Base-by-base conservation (phyloP, 2,888 invertebrate species). In the Leptopilina drosophilae region DNA sequence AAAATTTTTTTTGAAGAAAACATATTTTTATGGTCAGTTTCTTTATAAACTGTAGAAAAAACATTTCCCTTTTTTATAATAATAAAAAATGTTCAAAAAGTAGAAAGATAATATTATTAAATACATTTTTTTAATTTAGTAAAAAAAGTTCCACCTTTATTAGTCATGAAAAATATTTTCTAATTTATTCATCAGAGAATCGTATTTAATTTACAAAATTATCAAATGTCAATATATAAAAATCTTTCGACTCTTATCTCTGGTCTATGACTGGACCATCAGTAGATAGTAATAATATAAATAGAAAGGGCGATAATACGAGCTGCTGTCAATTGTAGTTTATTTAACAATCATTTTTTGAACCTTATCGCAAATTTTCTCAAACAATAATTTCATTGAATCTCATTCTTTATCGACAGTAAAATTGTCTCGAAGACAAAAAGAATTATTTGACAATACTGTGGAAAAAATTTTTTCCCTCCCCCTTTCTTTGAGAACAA, bases 221-320 rank as follows among this genome's bases (percentile, higher is more conserved):
- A 33, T 56, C 73, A 56, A 73, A 40, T 73, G 40, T n/a, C n/a
- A 73, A 8, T 42, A 73, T 56, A 33, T 33, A 15, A 0, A 56
- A 56, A 73, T 73, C 14, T 56, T 33, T 69, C 6, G 8, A 8
- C 8, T 73, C 56, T 9, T 56, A 56, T 73, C 40, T 56, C 3
- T 56, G 14, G 11, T 49, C 8, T n/a, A 53, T 73, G 73, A 56
- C 73, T 73, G 56, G 73, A 26, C 73, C 73, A 73, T 73, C 56
- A 15, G 15, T 56, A 73, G 56, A 73, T 73, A 73, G n/a, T 56
- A 59, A 15, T 73, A 59, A 40, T 56, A 73, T 40, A 56, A 33
- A 73, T 56, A 73, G 33, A 62, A 73, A 73, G 11, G 11, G n/a
- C 4, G 56, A 73, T 73, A 73, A 73, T 73, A 14, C 5, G 33